A percentile compares a stretch with the other conserved stretches of the same genome.
These are phyloP conservation scores for Epiblema foenella DNA, from an alignment of 2,888 invertebrate genomes.

Conservation along the genomic window DNA sequence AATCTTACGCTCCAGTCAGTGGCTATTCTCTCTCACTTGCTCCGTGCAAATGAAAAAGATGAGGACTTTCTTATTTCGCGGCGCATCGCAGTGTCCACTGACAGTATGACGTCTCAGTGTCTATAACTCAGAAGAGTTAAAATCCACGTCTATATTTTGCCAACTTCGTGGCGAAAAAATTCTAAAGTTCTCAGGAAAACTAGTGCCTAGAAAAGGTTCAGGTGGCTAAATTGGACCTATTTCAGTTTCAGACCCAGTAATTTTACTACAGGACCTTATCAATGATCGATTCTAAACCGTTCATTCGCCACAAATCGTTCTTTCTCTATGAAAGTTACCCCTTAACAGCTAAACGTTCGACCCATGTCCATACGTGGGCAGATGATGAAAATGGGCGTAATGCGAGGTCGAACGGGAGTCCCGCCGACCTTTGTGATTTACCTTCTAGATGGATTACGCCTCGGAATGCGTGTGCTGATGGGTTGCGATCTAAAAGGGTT, in stretches of 20 bases:
- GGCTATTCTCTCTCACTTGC: too few relatives aligned
- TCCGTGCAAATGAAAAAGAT: too few relatives aligned
- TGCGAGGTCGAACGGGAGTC: slow-evolving; percentile 39
- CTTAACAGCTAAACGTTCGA: slow-evolving; percentile 38
- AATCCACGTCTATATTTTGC: too few relatives aligned
- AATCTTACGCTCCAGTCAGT: too few relatives aligned
- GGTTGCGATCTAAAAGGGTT: slow-evolving; percentile 22
- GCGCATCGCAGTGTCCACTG: too few relatives aligned
- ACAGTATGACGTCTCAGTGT: too few relatives aligned
- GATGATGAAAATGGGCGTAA: slow-evolving; percentile 32
- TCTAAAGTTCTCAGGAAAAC: too few relatives aligned
- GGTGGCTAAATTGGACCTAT: background rate
- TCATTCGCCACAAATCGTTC: background rate
- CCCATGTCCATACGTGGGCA: slow-evolving; percentile 37
- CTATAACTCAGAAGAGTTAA: too few relatives aligned
- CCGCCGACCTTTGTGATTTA: slow-evolving; percentile 31
- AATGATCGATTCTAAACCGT: background rate
- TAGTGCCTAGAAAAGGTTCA: too few relatives aligned
- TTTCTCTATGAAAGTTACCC: background rate
- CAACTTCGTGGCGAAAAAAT: too few relatives aligned
- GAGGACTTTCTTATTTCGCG: too few relatives aligned
- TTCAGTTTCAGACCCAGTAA: background rate
- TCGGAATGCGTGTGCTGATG: slow-evolving; percentile 31
- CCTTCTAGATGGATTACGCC: slow-evolving; percentile 37
- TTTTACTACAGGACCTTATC: too few relatives aligned